Evolutionary conservation across 1,140 invertebrate genomes (phyloP), one percentile per base, ranked within the genome.

Genomic region (Lordiphosa stackelbergi): DNA sequence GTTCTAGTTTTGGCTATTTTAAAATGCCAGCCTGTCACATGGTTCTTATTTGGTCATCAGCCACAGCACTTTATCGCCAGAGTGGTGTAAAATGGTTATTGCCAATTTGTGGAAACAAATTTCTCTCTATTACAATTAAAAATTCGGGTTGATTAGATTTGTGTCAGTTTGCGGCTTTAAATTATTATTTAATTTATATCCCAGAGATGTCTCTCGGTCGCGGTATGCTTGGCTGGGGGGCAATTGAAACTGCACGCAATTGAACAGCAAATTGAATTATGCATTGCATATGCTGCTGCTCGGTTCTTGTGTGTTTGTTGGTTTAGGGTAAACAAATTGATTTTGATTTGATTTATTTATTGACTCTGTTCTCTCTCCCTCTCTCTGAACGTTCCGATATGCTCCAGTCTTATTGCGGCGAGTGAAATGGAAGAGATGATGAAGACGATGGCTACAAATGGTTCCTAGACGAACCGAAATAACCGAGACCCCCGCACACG

Each of bases 301-400:
- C 37, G 69, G 35, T 65, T 41, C 52, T 53, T 41, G 69, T 52
- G 46, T 54, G 22, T 54, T 51, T 53, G 59, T 56, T 61, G 55
- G 47, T 57, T 57, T 56, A 54, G 65, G 54, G 75, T 69, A 79
- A 79, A 79, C 71, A 79, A 79, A 79, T 79, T 79, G 74, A 79
- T 81, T 79, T 81, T 81, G 75, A 79, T 79, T 79, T 79, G 64
- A 79, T 79, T 79, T 81, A 79, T 79, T 79, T 74, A 81, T 66
- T 58, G 57, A 59, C 42, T 37, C 55, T 19, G 31, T 56, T 43
- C 45, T 8, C 45, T 24, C 13, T 13, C 28, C 11, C 5, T 9
- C 5, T 43, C 22, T 57, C 38, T 51, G 19, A 2, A 19, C 3
- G 3, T 48, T 12, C 4, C 19, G 19, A 2, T 19, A 19, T 12